Evolutionary conservation across 2,113 vertebrate species (phyloP).

Genomic region (Cairina moschata): DNA sequence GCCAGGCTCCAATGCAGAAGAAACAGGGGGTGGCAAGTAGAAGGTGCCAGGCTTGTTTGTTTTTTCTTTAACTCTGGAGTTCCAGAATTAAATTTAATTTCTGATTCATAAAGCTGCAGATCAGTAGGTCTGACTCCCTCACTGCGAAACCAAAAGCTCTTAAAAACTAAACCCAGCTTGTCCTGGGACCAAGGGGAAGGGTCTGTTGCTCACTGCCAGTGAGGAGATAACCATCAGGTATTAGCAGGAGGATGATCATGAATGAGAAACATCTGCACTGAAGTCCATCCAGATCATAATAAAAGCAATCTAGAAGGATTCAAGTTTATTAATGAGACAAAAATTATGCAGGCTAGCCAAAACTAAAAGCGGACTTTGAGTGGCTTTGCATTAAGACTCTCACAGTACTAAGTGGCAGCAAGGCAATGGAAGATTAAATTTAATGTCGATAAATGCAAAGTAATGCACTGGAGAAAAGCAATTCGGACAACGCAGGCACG

Average conservation of each 20-base stretch:
- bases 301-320: background rate
- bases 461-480: constrained; percentile 41
- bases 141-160: background rate
- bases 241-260: background rate
- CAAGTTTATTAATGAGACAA: constrained; percentile 29
- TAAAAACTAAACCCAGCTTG: background rate
- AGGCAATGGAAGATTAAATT: constrained; percentile 62
- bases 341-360: constrained; percentile 32
- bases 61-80: background rate
- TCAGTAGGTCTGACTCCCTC: background rate
- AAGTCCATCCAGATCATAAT: background rate
- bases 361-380: background rate
- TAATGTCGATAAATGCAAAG: constrained; percentile 63
- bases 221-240: background rate
- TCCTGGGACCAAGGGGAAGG: background rate
- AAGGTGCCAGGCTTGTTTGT: background rate
- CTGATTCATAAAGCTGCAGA: background rate
- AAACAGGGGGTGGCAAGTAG: too few relatives aligned
- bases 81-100: background rate
- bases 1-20: background rate
- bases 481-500: background rate
- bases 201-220: background rate
- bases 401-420: background rate
- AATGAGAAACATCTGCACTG: background rate
- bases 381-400: constrained; percentile 14